Base-by-base conservation (phyloP, 2,888 invertebrate genomes). In the Agrotis segetum region DNA sequence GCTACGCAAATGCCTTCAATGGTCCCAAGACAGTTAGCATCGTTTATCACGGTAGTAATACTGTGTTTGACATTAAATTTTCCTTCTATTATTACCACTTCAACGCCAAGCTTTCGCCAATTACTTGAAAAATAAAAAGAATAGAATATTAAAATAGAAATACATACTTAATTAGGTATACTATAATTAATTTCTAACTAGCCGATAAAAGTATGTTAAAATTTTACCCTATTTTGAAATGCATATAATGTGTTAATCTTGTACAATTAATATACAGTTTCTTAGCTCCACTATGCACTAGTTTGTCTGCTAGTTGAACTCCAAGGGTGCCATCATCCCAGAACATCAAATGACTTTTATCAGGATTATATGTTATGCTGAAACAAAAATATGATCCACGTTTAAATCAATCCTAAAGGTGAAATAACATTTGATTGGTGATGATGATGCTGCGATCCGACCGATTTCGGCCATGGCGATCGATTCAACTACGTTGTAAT, bases 231-330 rank as follows among this genome's bases (percentile, higher is more conserved):
- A 74, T 55, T 60, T 73, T 73, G 44, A 46, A 74, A 11, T 44
- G n/a, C 44, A 64, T 58, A n/a, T 74, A 73, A 24, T 44, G 59
- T 13, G n/a, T 73, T 7, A 73, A 58, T 16, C 14, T 47, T 19
- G 16, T 16, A 52, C 17, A 59, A 24, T 87, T 81, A 13, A 92
- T 58, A 16, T 74, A 69, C 1, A 92, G 52, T n/a, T 86, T 89
- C 46, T 67, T 88, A 7, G 87, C 91, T 0, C 92, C 92, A 0
- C 89, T 83, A 0, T 70, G 69, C 7, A 91, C 79, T 14, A 92
- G 76, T 47, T 81, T 82, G 1, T 89, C 86, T 0, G 86, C 88
- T 0, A 91, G 65, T 29, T 87, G 86, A 1, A 89, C 49, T 1
- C 88, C 89, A 3, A 89, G 75, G 1, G 75, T 49, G 16, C 76